Conservation (phyloP, 2,888 invertebrate species). For the Geotrupes spiniger region DNA sequence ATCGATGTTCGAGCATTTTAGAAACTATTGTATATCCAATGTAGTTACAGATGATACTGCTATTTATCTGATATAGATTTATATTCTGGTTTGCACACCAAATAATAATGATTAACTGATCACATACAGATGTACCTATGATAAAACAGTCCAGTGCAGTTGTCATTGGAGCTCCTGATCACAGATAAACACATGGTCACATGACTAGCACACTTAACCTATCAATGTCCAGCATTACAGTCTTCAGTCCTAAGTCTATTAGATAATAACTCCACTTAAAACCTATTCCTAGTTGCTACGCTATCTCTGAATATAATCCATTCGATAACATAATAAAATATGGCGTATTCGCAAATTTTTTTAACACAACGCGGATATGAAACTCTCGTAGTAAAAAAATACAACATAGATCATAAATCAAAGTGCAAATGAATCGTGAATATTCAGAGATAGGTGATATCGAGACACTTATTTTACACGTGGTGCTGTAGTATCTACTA, state of each 20-base stretch:
- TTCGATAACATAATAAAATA: background rate
- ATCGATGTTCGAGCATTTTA: too few species aligned
- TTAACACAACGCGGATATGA: too few species aligned
- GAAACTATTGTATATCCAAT: background rate
- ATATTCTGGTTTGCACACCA: constrained; percentile 20
- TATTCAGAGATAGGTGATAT: constrained; percentile 2
- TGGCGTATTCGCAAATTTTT: too few species aligned
- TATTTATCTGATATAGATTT: constrained; percentile 18
- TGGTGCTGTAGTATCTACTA: constrained; percentile 41
- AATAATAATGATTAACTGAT: constrained; percentile 34
- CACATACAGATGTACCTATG: constrained; percentile 43
- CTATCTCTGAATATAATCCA: constrained; percentile 14
- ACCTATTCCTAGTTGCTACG: constrained; percentile 13
- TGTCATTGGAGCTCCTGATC: constrained; percentile 50
- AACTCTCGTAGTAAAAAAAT: too few species aligned
- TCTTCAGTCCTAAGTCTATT: constrained; percentile 44
- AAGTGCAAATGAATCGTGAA: too few species aligned
- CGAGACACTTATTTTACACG: constrained; percentile 8
- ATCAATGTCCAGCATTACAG: constrained; percentile 48
- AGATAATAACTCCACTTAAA: constrained; percentile 27
- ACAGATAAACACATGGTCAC: constrained; percentile 52
- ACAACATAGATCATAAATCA: too few species aligned
- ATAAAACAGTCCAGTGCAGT: constrained; percentile 44
- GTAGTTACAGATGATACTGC: constrained; percentile 10
- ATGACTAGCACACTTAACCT: constrained; percentile 48